Conservation (phyloP, 2,888 invertebrate species). For the Steinernema hermaphroditum region DNA sequence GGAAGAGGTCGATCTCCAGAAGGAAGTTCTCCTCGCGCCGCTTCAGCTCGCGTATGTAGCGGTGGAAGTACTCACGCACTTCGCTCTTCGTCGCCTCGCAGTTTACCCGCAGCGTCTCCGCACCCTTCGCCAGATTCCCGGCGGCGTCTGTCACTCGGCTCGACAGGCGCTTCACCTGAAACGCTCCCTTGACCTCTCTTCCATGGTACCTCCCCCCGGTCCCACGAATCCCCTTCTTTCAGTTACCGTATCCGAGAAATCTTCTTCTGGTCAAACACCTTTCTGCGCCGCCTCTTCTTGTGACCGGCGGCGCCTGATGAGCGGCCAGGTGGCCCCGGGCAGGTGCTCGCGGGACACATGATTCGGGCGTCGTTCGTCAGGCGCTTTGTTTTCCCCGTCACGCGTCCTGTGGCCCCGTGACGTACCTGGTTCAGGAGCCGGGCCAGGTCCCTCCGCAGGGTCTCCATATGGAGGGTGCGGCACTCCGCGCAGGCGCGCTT, state of each 20-base stretch:
- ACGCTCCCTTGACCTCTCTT: slow-evolving; percentile 72
- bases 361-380: slow-evolving; percentile 12
- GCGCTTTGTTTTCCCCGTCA: slow-evolving; percentile 12
- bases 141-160: slow-evolving; percentile 64
- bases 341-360: slow-evolving; percentile 12
- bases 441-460: slow-evolving; percentile 84
- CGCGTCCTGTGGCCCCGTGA: background rate
- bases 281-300: too few species aligned
- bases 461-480: slow-evolving; percentile 90
- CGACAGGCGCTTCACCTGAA: slow-evolving; percentile 62
- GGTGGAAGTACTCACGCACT: slow-evolving; percentile 77
- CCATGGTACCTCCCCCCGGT: too few species aligned
- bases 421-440: slow-evolving; percentile 80
- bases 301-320: too few species aligned
- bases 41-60: slow-evolving; percentile 67
- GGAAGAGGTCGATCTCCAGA: slow-evolving; percentile 79
- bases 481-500: slow-evolving; percentile 90
- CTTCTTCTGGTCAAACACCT: too few species aligned
- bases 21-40: slow-evolving; percentile 73
- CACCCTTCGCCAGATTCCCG: slow-evolving; percentile 74
- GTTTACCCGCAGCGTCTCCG: slow-evolving; percentile 83
- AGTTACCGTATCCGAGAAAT: too few species aligned
- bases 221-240: too few species aligned
- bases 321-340: background rate
- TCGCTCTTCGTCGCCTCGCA: slow-evolving; percentile 87